A percentile compares a stretch with the other conserved stretches of the same genome.
phyloP scores from a whole-genome alignment of 1,140 invertebrate genomes.

The Drosophila nannoptera region DNA sequence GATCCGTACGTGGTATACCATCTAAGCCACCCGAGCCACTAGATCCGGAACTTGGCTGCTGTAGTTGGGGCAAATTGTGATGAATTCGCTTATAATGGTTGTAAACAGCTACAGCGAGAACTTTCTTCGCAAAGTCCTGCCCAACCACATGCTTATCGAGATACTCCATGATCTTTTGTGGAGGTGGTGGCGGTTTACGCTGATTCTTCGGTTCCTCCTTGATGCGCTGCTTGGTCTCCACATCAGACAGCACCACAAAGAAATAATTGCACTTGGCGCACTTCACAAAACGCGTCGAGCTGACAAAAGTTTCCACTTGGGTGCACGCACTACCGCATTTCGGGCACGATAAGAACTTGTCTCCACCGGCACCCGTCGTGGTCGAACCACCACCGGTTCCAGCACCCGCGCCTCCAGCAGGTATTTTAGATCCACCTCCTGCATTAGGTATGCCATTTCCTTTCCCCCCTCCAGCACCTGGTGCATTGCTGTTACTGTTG shows the following conservation, averaged over 20 bases:
- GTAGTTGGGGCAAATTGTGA: conserved; percentile 89
- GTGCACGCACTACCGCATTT: conserved; percentile 98
- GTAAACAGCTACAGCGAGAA: conserved; percentile 98
- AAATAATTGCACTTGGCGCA: conserved; percentile 99
- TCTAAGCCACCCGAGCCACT: conserved; percentile 80
- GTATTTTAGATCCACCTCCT: conserved; percentile 30
- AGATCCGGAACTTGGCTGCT: conserved; percentile 56
- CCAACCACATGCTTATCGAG: conserved; percentile 98
- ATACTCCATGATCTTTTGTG: conserved; percentile 98
- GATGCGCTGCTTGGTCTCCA: conserved; percentile 88
- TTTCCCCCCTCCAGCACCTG: background rate
- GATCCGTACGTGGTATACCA: conserved; percentile 81
- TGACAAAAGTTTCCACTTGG: conserved; percentile 97
- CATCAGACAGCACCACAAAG: conserved; percentile 96
- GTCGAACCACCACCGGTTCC: conserved; percentile 32
- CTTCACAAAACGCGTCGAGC: conserved; percentile 97
- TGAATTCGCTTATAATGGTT: conserved; percentile 99
- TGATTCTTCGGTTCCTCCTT: conserved; percentile 88
- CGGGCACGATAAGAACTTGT: conserved; percentile 88
- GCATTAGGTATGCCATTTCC: conserved; percentile 12
- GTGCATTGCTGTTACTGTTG: conserved; percentile 6
- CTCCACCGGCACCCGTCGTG: conserved; percentile 56
- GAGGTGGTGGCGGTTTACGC: conserved; percentile 91
- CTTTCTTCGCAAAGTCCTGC: conserved; percentile 98
- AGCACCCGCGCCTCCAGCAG: conserved; percentile 17